These are phyloP conservation scores for Onthophagus sagittarius DNA, from an alignment of 2,888 invertebrate species.

Conservation along the genomic window DNA sequence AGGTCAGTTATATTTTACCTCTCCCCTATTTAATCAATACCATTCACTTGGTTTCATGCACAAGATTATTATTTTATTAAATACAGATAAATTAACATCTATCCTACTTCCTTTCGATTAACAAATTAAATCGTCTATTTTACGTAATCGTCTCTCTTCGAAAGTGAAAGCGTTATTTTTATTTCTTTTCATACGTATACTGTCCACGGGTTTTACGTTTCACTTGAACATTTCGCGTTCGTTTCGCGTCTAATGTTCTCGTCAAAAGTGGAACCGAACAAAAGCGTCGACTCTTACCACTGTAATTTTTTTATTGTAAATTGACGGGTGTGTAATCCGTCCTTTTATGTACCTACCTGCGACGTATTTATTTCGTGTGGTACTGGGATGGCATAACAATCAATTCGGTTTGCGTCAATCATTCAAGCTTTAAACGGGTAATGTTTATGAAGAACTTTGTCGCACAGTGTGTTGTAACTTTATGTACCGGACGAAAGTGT, in stretches of 20 bases:
- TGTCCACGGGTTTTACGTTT: not conserved
- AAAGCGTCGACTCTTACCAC: not conserved
- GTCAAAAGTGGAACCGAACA: not conserved
- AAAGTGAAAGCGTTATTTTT: conserved; percentile 12
- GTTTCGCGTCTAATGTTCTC: not conserved
- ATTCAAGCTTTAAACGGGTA: conserved; percentile 1
- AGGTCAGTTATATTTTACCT: not conserved
- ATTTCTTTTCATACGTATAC: not conserved
- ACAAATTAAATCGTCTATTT: not conserved
- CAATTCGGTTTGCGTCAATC: conserved; percentile 2
- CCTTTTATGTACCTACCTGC: conserved; percentile 1
- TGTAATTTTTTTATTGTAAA: conserved; percentile 3
- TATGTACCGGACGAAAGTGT: conserved; percentile 9
- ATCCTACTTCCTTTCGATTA: not conserved
- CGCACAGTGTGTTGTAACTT: conserved; percentile 5
- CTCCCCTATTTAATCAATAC: not conserved
- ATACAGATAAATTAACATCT: not conserved
- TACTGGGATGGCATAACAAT: conserved; percentile 6
- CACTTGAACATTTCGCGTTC: not conserved
- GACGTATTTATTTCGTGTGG: not conserved
- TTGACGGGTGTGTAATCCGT: conserved; percentile 4
- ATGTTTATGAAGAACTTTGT: not conserved
- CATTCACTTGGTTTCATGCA: not conserved
- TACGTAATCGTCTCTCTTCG: not conserved
- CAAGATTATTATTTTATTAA: not conserved